phyloP scores from a whole-genome alignment of 1,140 invertebrate genomes.

The Neotoxoptera formosana region DNA sequence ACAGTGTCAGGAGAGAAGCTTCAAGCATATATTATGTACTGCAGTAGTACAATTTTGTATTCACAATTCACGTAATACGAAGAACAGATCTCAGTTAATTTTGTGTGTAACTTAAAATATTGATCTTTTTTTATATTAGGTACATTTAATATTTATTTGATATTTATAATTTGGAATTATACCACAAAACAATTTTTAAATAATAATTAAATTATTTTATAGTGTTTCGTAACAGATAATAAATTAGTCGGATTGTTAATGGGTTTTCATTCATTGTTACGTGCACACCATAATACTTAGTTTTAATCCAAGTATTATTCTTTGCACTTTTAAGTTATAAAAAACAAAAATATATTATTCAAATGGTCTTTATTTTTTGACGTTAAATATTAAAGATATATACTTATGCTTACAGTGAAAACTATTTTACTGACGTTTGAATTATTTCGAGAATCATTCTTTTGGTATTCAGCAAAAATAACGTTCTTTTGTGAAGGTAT shows the following conservation, averaged over 20 bases:
- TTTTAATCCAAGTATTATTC: not conserved
- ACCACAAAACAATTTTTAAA: not conserved
- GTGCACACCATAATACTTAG: not conserved
- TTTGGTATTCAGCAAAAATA: not conserved
- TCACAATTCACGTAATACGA: not conserved
- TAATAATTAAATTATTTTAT: not conserved
- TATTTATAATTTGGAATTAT: not conserved
- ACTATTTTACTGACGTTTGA: constrained; percentile 19
- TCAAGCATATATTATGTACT: not conserved
- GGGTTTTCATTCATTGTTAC: not conserved
- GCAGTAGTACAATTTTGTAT: not conserved
- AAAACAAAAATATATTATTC: not conserved
- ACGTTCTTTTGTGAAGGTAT: not conserved
- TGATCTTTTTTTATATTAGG: not conserved
- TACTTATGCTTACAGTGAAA: not conserved
- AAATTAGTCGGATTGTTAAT: not conserved
- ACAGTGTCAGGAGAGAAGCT: not conserved
- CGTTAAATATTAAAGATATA: not conserved
- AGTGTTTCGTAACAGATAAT: not conserved
- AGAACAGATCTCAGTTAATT: not conserved
- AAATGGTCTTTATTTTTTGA: not conserved
- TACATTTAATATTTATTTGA: not conserved
- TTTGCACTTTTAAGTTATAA: not conserved
- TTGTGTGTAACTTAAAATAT: not conserved
- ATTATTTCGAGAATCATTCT: not conserved